Percentiles rank a stretch among this genome's conserved stretches.
Evolutionary conservation across 2,888 invertebrate species (phyloP).

Genomic region (Mythimna vitellina): DNA sequence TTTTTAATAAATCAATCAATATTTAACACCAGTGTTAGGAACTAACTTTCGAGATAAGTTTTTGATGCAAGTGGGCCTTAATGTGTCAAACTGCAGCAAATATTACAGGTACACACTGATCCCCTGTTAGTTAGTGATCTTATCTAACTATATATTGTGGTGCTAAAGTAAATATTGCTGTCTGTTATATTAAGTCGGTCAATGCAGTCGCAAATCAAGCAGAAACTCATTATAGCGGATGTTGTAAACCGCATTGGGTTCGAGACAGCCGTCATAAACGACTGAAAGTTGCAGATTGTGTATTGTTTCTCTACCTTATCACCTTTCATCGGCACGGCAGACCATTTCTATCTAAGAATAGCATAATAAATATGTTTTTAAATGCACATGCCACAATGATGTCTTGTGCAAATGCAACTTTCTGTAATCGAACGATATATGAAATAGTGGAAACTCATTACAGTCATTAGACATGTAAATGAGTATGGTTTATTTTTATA

Average conservation of each 20-base stretch:
- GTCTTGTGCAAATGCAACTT: slow-evolving; percentile 30
- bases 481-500: slow-evolving; percentile 13
- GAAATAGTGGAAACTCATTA: slow-evolving; percentile 30
- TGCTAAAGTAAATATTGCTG: slow-evolving; percentile 24
- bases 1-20: too few relatives aligned
- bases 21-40: neutral
- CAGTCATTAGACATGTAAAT: slow-evolving; percentile 49
- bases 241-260: slow-evolving; percentile 21
- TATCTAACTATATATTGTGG: neutral
- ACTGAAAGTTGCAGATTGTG: slow-evolving; percentile 29
- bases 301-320: slow-evolving; percentile 8
- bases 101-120: neutral
- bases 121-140: slow-evolving; percentile 1
- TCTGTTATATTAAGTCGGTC: slow-evolving; percentile 25
- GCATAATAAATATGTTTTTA: slow-evolving; percentile 11
- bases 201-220: slow-evolving; percentile 34
- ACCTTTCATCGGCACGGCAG: slow-evolving; percentile 7
- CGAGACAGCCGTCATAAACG: neutral
- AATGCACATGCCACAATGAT: slow-evolving; percentile 17
- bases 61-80: neutral
- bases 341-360: slow-evolving; percentile 7
- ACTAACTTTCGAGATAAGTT: neutral
- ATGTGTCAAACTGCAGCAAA: neutral
- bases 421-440: slow-evolving; percentile 26
- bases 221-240: slow-evolving; percentile 33